phyloP scores from a whole-genome alignment of 2,797 vertebrate genomes.

The Atherinosoma microstoma region DNA sequence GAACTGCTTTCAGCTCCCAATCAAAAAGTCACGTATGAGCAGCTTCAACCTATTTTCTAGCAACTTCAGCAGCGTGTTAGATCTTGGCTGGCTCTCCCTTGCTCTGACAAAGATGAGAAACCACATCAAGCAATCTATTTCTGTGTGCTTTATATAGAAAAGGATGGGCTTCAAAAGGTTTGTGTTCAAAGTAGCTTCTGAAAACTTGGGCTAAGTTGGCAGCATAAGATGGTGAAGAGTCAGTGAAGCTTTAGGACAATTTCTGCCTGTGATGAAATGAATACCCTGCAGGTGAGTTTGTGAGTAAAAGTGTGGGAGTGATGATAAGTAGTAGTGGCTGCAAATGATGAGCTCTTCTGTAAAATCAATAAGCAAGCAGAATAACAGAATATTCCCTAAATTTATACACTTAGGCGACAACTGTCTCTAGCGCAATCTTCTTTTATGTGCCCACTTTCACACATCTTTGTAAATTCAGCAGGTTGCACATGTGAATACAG shows the following conservation, averaged over 20 bases:
- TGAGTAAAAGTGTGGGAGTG: neutral
- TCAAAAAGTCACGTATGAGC: constrained; percentile 45
- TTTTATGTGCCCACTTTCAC: constrained; percentile 1
- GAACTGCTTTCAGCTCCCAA: constrained; percentile 29
- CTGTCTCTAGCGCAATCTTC: neutral
- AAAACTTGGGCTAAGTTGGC: constrained; percentile 24
- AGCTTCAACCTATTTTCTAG: constrained; percentile 27
- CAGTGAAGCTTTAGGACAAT: constrained; percentile 6
- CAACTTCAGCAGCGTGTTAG: constrained; percentile 10
- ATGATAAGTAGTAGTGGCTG: neutral
- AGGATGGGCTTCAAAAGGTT: constrained; percentile 21
- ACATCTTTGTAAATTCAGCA: constrained; percentile 10
- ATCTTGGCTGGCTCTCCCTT: constrained; percentile 24
- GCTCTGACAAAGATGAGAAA: constrained; percentile 36
- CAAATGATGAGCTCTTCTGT: neutral
- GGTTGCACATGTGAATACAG: constrained; percentile 3
- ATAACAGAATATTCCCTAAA: neutral
- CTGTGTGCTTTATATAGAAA: constrained; percentile 21
- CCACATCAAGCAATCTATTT: constrained; percentile 52
- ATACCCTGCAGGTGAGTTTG: neutral
- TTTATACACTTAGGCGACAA: neutral
- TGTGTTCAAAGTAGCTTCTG: constrained; percentile 35
- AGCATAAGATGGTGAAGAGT: constrained; percentile 1
- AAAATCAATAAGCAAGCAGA: neutral
- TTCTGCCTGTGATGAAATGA: neutral